A percentile compares a stretch with the other conserved stretches of the same genome.
phyloP scores from a whole-genome alignment of 1,140 invertebrate genomes.

The Nomia melanderi region DNA sequence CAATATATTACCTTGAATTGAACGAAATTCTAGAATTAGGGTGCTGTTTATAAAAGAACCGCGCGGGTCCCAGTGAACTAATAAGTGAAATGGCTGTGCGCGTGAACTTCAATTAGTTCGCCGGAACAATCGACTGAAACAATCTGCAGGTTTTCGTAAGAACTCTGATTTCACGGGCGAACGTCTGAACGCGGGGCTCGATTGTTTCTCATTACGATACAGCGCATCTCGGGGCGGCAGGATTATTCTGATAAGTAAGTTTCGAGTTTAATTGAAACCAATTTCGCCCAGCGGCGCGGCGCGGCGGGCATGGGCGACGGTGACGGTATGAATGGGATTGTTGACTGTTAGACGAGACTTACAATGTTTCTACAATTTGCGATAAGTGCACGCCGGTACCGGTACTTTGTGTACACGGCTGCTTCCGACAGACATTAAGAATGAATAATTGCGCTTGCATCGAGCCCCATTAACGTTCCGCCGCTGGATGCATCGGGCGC shows the following conservation, averaged over 20 bases:
- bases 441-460: constrained; percentile 17
- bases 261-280: constrained; percentile 51
- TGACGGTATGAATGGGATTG: constrained; percentile 15
- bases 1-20: no score
- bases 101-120: not conserved
- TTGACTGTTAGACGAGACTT: constrained; percentile 34
- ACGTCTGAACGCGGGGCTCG: not conserved
- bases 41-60: no score
- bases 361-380: constrained; percentile 25
- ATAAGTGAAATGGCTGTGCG: not conserved
- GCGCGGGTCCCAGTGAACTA: no score
- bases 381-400: constrained; percentile 3
- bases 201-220: constrained; percentile 16
- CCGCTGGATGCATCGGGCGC: not conserved
- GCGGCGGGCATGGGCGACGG: not conserved
- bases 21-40: no score
- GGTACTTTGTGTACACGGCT: not conserved
- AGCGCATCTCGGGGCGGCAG: not conserved
- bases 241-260: constrained; percentile 39
- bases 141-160: not conserved
- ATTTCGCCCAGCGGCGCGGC: constrained; percentile 10
- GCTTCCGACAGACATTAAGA: constrained; percentile 21
- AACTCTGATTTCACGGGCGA: not conserved
- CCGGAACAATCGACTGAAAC: not conserved
- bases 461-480: constrained; percentile 13